A percentile compares a stretch with the other conserved stretches of the same genome.
phyloP scores from a whole-genome alignment of 2,888 invertebrate species.

The Kuschelorhynchus macadamiae region DNA sequence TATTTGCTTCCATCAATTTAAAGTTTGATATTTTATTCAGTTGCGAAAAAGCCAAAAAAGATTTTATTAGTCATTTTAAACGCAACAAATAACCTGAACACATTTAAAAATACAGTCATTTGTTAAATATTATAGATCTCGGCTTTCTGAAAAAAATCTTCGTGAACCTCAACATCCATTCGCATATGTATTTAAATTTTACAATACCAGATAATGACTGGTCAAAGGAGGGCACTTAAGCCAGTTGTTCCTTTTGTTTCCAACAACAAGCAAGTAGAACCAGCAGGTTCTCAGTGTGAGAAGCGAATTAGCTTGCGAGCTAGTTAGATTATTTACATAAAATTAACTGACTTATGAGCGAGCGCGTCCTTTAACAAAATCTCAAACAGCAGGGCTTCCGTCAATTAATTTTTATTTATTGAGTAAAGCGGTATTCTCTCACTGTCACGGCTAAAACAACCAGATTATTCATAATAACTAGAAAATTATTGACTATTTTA shows the following conservation, averaged over 20 bases:
- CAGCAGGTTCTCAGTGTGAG: constrained; percentile 28
- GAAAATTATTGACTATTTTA: constrained; percentile 20
- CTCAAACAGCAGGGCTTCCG: constrained; percentile 53
- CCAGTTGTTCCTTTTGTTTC: constrained; percentile 19
- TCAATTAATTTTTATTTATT: constrained; percentile 56
- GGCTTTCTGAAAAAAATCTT: too few relatives aligned
- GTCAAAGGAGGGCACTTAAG: too few relatives aligned
- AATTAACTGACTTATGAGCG: constrained; percentile 53
- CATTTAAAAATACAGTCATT: too few relatives aligned
- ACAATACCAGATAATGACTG: too few relatives aligned
- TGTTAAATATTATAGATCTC: too few relatives aligned
- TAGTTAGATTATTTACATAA: constrained; percentile 52
- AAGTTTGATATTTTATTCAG: too few relatives aligned
- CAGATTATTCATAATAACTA: constrained; percentile 21
- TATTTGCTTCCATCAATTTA: too few relatives aligned
- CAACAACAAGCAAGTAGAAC: constrained; percentile 5
- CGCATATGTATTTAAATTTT: too few relatives aligned
- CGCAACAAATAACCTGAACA: too few relatives aligned
- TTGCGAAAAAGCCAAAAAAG: too few relatives aligned
- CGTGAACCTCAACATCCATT: too few relatives aligned
- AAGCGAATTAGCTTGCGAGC: constrained; percentile 32
- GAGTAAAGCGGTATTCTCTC: constrained; percentile 41
- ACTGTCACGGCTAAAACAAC: constrained; percentile 28
- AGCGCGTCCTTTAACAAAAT: constrained; percentile 50
- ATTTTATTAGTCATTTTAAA: too few relatives aligned